These are phyloP conservation scores for Atopsyche davidsoni DNA, from an alignment of 1,140 invertebrate genomes.

Conservation along the genomic window DNA sequence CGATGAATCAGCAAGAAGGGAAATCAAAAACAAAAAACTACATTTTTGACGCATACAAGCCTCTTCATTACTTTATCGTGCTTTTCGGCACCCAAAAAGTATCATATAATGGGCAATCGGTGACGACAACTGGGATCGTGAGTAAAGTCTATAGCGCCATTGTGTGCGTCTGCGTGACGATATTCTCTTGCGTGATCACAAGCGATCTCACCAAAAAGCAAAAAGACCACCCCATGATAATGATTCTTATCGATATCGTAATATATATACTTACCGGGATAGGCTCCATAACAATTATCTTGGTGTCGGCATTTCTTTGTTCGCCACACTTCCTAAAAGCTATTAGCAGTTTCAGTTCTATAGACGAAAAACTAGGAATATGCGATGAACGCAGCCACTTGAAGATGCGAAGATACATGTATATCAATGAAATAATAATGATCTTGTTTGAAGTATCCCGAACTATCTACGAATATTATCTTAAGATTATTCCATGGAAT, in stretches of 20 bases:
- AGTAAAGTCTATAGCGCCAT: no score
- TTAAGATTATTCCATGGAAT: no score
- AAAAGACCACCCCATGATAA: conserved; percentile 4
- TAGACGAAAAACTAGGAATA: conserved; percentile 23
- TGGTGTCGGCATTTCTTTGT: conserved; percentile 5
- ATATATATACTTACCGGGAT: background rate
- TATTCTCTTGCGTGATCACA: no score
- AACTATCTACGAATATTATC: no score
- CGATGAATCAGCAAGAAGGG: no score
- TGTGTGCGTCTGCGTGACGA: no score
- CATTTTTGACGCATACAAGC: conserved; percentile 12
- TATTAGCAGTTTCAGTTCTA: conserved; percentile 9
- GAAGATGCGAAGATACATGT: no score
- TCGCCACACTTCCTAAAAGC: conserved; percentile 3
- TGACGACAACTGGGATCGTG: no score
- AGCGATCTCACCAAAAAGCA: background rate
- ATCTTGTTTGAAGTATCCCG: no score
- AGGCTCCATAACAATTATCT: background rate
- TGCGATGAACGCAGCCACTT: no score
- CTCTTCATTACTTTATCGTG: conserved; percentile 3
- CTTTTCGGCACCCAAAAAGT: conserved; percentile 19
- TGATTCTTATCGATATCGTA: background rate
- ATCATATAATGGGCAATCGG: no score
- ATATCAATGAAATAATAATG: no score
- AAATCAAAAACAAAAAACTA: background rate